Conservation (phyloP, 53 echinoderm and acorn worm species). For the Hippasteria phrygiana region DNA sequence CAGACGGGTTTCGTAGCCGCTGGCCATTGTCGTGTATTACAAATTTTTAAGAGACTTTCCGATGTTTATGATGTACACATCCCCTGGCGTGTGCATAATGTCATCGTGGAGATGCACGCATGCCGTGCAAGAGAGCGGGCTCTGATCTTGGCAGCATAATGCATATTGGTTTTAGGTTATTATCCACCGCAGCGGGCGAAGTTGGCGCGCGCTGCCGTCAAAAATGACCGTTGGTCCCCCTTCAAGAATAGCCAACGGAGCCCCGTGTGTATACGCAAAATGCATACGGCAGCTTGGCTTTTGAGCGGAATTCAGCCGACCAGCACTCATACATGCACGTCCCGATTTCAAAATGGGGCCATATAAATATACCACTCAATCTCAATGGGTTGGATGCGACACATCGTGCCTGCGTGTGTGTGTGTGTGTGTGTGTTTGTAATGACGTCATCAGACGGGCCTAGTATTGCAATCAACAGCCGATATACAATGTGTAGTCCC, state of each 20-base stretch:
- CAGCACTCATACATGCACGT: neutral
- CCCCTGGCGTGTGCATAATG: neutral
- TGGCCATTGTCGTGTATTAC: conserved; percentile 60
- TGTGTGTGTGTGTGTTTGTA: neutral
- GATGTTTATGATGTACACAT: conserved; percentile 45
- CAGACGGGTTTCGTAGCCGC: conserved; percentile 45
- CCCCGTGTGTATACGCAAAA: neutral
- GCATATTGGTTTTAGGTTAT: conserved; percentile 57
- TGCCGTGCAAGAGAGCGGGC: conserved; percentile 28
- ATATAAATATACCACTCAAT: conserved; percentile 15
- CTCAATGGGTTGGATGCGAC: neutral
- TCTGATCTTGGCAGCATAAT: conserved; percentile 27
- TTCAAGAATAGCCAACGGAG: neutral
- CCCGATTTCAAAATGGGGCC: neutral
- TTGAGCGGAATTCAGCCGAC: neutral
- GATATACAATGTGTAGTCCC: too few species aligned
- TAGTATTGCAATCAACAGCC: too few species aligned
- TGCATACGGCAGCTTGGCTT: neutral
- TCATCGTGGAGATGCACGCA: neutral
- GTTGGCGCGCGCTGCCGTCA: neutral
- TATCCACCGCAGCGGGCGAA: neutral
- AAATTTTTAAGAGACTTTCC: conserved; percentile 41
- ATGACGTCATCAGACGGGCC: neutral
- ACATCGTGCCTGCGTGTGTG: neutral
- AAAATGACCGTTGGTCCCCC: neutral